Evolutionary conservation across 2,113 vertebrate species (phyloP), one percentile per base, ranked within the genome.

Genomic region (Vidua chalybeata): DNA sequence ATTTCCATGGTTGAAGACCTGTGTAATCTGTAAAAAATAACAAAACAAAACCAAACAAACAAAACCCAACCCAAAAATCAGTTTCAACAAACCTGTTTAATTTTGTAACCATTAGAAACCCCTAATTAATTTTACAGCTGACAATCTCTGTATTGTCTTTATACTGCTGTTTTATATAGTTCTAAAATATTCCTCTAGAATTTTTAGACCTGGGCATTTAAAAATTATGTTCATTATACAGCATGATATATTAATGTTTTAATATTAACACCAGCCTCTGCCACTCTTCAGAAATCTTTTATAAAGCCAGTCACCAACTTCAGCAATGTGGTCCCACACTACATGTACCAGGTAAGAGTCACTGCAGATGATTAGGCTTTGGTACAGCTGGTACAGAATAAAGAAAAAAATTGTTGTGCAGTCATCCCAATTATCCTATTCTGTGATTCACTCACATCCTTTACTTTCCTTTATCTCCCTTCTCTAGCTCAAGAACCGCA

Each of bases 401-500:
- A 23, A 74, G 8, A 69, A 61, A 62, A 33, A 21, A 31, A 16
- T 5, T 52, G 8, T 59, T 77, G 33, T 72, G 48, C 22, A 54
- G 46, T 72, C 15, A 15, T 55, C 4, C 24, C 2, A 14, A 58
- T 59, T 71, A 52, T 85, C 18, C 12, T 10, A 22, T 71, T 87
- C 49, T 24, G 3, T 26, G 66, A 24, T 89, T 93, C 55, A 48
- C 56, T 71, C 55, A n/a, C 19, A 39, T 74, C 55, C 43, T 71
- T 72, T 77, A 35, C 30, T 73, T 72, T 79, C 37, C 22, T 84
- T 72, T 74, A 46, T 61, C 35, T 26, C 3, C 22, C 15, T 48
- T 17, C 75, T 93, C 41, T 33, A 98, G 98, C 87, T 73, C 84
- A 93, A 93, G 95, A 97, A 30, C 77, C 83, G 37, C 93, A 61